Conservation (phyloP, 2,888 invertebrate genomes). For the Atrina japonica region DNA sequence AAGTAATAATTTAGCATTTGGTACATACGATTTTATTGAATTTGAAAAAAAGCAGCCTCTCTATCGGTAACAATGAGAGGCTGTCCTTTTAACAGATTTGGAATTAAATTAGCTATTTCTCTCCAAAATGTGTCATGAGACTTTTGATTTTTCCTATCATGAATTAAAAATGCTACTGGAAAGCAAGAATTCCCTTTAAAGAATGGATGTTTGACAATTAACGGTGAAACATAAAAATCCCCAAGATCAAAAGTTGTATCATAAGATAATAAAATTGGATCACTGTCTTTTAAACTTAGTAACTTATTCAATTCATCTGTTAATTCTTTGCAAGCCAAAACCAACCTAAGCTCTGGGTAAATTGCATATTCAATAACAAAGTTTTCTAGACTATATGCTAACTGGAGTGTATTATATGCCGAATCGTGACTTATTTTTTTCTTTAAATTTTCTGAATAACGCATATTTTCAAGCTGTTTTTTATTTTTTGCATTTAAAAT, state of each 20-base stretch:
- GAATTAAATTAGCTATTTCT: background rate
- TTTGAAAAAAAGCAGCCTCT: conserved; percentile 4
- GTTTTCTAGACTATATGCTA: conserved; percentile 5
- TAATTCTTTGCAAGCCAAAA: conserved; percentile 11
- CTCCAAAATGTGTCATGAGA: conserved; percentile 18
- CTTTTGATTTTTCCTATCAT: conserved; percentile 10
- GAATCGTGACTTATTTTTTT: conserved; percentile 3
- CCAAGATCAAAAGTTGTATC: conserved; percentile 17
- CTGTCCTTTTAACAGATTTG: background rate
- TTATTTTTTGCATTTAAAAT: background rate
- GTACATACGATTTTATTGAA: background rate
- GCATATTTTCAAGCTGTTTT: conserved; percentile 1
- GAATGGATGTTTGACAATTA: conserved; percentile 15
- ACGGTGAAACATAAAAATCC: conserved; percentile 15
- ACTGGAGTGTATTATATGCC: conserved; percentile 7
- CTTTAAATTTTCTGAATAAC: background rate
- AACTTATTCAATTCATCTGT: conserved; percentile 10
- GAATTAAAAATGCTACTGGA: conserved; percentile 19
- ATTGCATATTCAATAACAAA: conserved; percentile 9
- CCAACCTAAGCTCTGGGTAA: conserved; percentile 9
- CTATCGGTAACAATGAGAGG: conserved; percentile 14
- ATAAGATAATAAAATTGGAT: conserved; percentile 1
- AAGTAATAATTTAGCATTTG: background rate
- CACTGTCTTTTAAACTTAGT: conserved; percentile 8
- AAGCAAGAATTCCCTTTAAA: conserved; percentile 12